Percentiles rank a stretch among this genome's conserved stretches.
phyloP scores from a whole-genome alignment of 2,888 invertebrate genomes.

The Diaprepes abbreviatus region DNA sequence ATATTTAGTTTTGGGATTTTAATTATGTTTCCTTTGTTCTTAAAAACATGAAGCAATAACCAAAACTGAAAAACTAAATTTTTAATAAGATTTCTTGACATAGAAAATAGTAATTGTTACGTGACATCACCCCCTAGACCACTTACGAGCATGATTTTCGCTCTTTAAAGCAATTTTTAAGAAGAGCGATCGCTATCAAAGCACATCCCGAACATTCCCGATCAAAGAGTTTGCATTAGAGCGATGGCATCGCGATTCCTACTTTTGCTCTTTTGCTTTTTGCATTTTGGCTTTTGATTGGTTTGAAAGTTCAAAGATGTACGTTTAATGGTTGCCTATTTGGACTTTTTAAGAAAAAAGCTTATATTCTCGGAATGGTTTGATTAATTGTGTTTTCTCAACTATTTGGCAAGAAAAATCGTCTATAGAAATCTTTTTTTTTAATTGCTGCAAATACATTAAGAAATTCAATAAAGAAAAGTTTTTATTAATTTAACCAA shows the following conservation, averaged over 20 bases:
- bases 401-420: too few relatives aligned
- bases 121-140: background rate
- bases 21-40: too few relatives aligned
- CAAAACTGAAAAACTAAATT: too few relatives aligned
- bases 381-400: too few relatives aligned
- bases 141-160: constrained; percentile 16
- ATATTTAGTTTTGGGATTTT: too few relatives aligned
- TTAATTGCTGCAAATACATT: too few relatives aligned
- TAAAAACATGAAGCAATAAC: too few relatives aligned
- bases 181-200: constrained; percentile 5
- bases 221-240: constrained; percentile 13
- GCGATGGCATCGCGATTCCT: constrained; percentile 5
- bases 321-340: background rate
- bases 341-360: background rate
- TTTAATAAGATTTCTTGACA: too few relatives aligned
- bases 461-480: too few relatives aligned
- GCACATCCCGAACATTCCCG: background rate
- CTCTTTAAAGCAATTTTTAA: too few relatives aligned
- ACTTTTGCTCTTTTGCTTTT: constrained; percentile 4
- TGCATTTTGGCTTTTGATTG: constrained; percentile 8
- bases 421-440: too few relatives aligned
- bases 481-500: too few relatives aligned
- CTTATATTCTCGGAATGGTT: background rate
- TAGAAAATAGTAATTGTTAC: background rate
- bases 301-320: background rate